phyloP scores from a whole-genome alignment of 2,797 vertebrate species.

The Brachyrhaphis roseni region DNA sequence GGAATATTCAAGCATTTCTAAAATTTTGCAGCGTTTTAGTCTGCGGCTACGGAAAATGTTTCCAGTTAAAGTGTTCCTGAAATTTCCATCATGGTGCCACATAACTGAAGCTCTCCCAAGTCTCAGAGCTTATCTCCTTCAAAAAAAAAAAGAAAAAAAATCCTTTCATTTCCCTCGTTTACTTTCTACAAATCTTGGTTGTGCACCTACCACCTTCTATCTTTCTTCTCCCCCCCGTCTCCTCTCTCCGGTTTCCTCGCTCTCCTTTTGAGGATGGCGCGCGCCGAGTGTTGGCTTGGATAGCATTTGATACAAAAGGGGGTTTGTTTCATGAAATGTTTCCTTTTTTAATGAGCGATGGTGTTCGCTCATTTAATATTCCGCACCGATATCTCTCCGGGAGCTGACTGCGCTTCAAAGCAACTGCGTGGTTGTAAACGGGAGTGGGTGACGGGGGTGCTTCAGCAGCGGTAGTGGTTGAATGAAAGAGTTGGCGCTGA shows the following conservation, averaged over 20 bases:
- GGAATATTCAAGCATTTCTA: constrained; percentile 36
- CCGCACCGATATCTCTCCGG: constrained; percentile 67
- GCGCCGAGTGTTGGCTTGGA: constrained; percentile 43
- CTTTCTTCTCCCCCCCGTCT: constrained; percentile 1
- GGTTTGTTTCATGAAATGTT: constrained; percentile 78
- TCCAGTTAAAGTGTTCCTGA: constrained; percentile 23
- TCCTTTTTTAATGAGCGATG: constrained; percentile 80
- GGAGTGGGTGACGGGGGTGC: constrained; percentile 35
- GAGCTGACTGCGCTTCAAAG: constrained; percentile 75
- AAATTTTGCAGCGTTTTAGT: constrained; percentile 24
- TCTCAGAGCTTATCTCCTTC: constrained; percentile 44
- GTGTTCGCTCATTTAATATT: constrained; percentile 80
- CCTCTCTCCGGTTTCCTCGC: constrained; percentile 26
- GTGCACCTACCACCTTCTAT: not conserved
- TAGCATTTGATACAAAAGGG: constrained; percentile 69
- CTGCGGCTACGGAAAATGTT: constrained; percentile 10
- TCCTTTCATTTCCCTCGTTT: constrained; percentile 38
- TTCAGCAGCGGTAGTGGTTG: constrained; percentile 11
- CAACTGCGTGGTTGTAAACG: constrained; percentile 70
- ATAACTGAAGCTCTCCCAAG: constrained; percentile 3
- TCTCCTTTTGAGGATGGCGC: constrained; percentile 53
- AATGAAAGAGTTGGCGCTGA: not conserved
- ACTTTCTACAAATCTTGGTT: constrained; percentile 31
- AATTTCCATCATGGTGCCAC: constrained; percentile 24
- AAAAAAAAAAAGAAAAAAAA: not conserved